Conservation (phyloP, 2,113 vertebrate genomes). For the Pagrus major region DNA sequence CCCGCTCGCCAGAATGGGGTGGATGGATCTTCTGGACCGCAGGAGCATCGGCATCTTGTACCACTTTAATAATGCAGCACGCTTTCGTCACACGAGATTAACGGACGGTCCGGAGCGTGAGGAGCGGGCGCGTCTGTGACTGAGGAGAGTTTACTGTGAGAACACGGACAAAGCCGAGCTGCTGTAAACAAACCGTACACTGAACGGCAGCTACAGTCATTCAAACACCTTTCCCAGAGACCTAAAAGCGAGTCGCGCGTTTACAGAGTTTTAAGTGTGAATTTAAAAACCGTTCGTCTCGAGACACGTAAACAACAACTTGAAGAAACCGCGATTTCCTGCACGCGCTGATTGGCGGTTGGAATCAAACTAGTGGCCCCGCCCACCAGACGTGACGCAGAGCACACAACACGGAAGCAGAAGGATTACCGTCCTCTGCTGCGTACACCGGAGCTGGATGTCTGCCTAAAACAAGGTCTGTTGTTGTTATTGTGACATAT, state of each 20-base stretch:
- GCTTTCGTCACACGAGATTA: slow-evolving; percentile 11
- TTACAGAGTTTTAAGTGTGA: neutral
- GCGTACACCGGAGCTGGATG: rapidly evolving
- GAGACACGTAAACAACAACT: slow-evolving; percentile 65
- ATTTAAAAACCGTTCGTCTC: neutral
- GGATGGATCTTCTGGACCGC: slow-evolving; percentile 48
- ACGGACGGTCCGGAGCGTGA: neutral
- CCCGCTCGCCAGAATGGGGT: rapidly evolving
- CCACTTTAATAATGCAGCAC: slow-evolving; percentile 26
- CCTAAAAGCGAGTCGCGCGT: rapidly evolving
- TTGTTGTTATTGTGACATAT: neutral
- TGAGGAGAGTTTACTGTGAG: too few relatives aligned
- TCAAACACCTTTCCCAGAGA: rapidly evolving
- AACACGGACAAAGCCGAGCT: neutral
- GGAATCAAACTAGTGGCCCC: slow-evolving; percentile 25
- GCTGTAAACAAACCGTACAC: neutral
- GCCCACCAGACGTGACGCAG: slow-evolving; percentile 27
- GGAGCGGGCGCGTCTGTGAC: neutral
- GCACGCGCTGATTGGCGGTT: slow-evolving; percentile 61
- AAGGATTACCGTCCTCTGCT: slow-evolving; percentile 12
- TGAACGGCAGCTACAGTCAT: rapidly evolving
- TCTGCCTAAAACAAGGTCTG: slow-evolving; percentile 6
- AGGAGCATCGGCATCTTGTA: slow-evolving; percentile 68
- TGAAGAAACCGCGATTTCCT: slow-evolving; percentile 82
- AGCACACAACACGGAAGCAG: slow-evolving; percentile 25